These are phyloP conservation scores for Rhyacichthys aspro DNA, from an alignment of 2,797 vertebrate species.

Conservation along the genomic window DNA sequence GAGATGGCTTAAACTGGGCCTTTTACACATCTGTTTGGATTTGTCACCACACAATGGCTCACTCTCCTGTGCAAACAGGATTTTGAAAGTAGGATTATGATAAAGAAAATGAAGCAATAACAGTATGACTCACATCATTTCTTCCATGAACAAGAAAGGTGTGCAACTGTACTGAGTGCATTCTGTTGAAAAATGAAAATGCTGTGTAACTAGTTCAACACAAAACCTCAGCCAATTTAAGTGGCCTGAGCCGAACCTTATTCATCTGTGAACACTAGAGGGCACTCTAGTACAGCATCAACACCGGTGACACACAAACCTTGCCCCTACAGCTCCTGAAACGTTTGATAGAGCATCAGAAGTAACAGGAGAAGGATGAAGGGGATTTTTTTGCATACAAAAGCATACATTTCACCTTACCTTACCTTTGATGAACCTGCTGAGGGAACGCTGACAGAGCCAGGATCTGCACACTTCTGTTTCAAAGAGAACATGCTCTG, in stretches of 20 bases:
- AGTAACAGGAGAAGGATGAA: slow-evolving; percentile 44
- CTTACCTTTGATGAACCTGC: slow-evolving; percentile 27
- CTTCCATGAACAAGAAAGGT: too few relatives aligned
- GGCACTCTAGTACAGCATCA: slow-evolving; percentile 59
- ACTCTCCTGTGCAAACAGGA: slow-evolving; percentile 10
- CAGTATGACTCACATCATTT: too few relatives aligned
- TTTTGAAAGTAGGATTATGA: slow-evolving; percentile 30
- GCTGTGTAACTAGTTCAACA: neutral
- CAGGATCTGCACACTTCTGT: slow-evolving; percentile 4
- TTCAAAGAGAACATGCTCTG: slow-evolving; percentile 43
- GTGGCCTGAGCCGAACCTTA: too few relatives aligned
- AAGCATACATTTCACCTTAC: slow-evolving; percentile 7
- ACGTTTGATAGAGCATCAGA: slow-evolving; percentile 10
- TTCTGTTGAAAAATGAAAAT: neutral
- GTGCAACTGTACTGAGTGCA: too few relatives aligned
- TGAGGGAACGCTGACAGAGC: slow-evolving; percentile 24
- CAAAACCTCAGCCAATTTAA: neutral
- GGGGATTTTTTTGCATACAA: slow-evolving; percentile 27
- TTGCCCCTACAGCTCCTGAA: neutral
- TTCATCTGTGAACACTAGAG: slow-evolving; percentile 61
- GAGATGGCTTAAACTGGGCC: slow-evolving; percentile 30
- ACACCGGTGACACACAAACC: neutral
- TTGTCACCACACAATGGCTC: slow-evolving; percentile 32
- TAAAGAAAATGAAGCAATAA: slow-evolving; percentile 14
- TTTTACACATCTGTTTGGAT: slow-evolving; percentile 39